A percentile compares a stretch with the other conserved stretches of the same genome.
Evolutionary conservation across 2,113 vertebrate species (phyloP).

Genomic region (Brachyhypopomus gauderio): DNA sequence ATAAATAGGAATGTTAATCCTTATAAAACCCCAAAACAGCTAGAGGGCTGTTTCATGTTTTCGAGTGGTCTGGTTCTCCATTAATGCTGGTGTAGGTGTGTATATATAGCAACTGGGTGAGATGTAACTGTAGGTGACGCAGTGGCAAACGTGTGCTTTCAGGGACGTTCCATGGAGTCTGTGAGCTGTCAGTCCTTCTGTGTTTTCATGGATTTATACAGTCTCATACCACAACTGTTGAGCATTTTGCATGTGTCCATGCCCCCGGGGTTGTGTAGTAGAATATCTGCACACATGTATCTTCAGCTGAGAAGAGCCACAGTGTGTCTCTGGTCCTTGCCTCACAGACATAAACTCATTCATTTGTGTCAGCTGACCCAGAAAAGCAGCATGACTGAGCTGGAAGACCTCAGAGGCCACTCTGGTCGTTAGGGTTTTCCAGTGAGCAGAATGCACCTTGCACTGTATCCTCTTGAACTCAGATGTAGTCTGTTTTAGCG

Average conservation of each 20-base stretch:
- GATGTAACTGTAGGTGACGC: not conserved
- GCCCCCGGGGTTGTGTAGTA: not conserved
- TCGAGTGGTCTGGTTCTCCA: slow-evolving; percentile 6
- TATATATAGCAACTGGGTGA: not conserved
- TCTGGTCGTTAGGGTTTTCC: not conserved
- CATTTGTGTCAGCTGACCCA: slow-evolving; percentile 40
- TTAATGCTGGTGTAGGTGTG: not conserved
- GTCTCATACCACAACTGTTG: slow-evolving; percentile 1
- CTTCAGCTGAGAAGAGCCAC: slow-evolving; percentile 18
- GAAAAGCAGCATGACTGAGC: slow-evolving; percentile 19
- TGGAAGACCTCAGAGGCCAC: not conserved
- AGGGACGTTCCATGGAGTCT: slow-evolving; percentile 46
- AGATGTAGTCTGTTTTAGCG: not conserved
- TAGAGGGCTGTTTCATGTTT: slow-evolving; percentile 30
- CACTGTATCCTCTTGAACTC: not conserved
- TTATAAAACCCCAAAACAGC: not conserved
- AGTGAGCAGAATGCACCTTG: not conserved
- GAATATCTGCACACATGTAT: slow-evolving; percentile 26
- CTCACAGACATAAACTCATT: slow-evolving; percentile 27
- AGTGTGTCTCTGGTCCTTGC: slow-evolving; percentile 2
- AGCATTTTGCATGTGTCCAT: not conserved
- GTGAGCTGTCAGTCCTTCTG: not conserved
- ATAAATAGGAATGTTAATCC: not conserved
- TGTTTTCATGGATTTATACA: slow-evolving; percentile 19
- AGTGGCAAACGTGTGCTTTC: slow-evolving; percentile 5